phyloP scores from a whole-genome alignment of 2,797 vertebrate species.

The Tamandua tetradactyla region DNA sequence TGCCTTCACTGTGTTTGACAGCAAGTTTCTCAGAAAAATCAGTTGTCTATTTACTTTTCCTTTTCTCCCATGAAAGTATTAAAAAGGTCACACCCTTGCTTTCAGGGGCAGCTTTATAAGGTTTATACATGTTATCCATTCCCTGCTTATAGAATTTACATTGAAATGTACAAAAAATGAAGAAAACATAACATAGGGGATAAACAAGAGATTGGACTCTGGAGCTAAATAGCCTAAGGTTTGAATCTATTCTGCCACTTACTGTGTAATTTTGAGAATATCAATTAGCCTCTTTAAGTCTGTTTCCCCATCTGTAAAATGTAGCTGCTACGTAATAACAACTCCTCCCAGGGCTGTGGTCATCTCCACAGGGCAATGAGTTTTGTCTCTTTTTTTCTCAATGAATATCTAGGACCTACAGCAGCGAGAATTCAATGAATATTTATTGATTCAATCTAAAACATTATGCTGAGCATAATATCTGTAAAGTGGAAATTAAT shows the following conservation, averaged over 20 bases:
- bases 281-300: conserved; percentile 18
- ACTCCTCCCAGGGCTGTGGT: neutral
- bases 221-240: neutral
- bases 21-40: neutral
- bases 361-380: neutral
- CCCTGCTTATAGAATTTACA: neutral
- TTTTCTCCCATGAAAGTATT: neutral
- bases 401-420: no score
- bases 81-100: neutral
- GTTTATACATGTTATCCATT: neutral
- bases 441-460: neutral
- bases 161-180: neutral
- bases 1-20: neutral
- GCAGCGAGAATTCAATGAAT: fast-evolving
- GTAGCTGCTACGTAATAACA: neutral
- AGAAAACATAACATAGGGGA: neutral
- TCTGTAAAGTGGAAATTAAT: neutral
- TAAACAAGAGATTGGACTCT: neutral
- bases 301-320: conserved; percentile 28
- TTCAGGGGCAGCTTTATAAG: neutral
- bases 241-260: neutral
- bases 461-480: neutral
- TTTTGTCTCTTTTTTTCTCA: neutral
- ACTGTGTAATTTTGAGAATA: neutral
- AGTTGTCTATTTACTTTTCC: neutral